These are phyloP conservation scores for Andrena trimmerana DNA, from an alignment of 2,888 invertebrate genomes.

Conservation along the genomic window DNA sequence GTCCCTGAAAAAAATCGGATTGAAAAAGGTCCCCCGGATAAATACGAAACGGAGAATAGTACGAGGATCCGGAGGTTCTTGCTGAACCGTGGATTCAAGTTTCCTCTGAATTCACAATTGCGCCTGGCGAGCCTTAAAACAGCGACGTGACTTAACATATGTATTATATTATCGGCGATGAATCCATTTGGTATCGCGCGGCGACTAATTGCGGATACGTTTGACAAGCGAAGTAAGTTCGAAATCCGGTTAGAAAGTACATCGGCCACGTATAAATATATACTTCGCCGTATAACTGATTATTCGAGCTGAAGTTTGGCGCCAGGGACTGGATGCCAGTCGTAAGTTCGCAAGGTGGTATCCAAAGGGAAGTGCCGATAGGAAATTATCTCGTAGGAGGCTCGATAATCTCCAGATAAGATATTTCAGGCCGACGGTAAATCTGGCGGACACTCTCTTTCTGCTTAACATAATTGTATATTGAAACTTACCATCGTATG, in stretches of 20 bases:
- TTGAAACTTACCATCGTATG: constrained; percentile 36
- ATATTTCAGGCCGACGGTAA: constrained; percentile 10
- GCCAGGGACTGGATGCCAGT: background rate
- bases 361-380: constrained; percentile 24
- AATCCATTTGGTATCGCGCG: background rate
- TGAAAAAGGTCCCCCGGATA: background rate
- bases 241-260: background rate
- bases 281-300: background rate
- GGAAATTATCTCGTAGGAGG: constrained; percentile 31
- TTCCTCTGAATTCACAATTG: background rate
- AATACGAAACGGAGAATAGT: background rate
- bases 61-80: background rate
- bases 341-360: background rate
- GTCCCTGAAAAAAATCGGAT: background rate
- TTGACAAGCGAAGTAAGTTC: background rate
- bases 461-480: constrained; percentile 11
- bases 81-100: background rate
- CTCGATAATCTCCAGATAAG: constrained; percentile 49
- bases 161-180: background rate
- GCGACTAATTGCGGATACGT: background rate
- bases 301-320: constrained; percentile 1
- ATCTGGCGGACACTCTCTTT: constrained; percentile 16
- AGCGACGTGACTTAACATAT: background rate
- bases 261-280: background rate
- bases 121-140: background rate